Evolutionary conservation across 2,888 invertebrate genomes (phyloP), one percentile per base, ranked within the genome.

Genomic region (Calameuta filiformis): DNA sequence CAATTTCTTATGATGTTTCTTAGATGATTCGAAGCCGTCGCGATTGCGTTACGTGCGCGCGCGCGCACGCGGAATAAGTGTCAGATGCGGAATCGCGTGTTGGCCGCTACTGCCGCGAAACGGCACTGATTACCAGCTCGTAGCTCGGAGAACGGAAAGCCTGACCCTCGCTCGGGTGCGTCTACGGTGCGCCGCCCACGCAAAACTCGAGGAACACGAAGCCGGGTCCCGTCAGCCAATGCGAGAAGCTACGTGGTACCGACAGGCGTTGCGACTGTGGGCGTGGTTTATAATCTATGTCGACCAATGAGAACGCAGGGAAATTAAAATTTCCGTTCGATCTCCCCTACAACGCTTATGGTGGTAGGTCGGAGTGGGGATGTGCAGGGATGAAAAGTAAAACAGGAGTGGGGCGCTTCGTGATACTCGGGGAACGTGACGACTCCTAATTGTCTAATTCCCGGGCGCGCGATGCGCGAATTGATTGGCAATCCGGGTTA

Each of bases 381-480:
- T 30, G 69, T 12, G 69, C 11, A 33, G 69, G 69, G 33, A 30
- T 30, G 69, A 69, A 33, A 33, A 33, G 35, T 30, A 12, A 69
- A 11, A 71, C 68, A 12, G 74, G 37, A 77, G 79, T 71, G 69
- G 40, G 76, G 71, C 68, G 75, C 73, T 69, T 35, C 73, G 71
- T 73, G 81, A 56, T 31, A 71, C 76, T 79, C 75, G 81, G 83
- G 84, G 86, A 89, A 91, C 91, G 91, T 91, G 90, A 91, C 91
- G 91, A 90, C 89, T 90, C 90, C 91, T 91, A 91, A 91, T 91
- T 91, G 91, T 90, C 90, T 91, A 91, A 91, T 91, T 91, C 91
- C 90, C 90, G 89, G 87, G 89, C 88, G 85, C 84, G 86, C 87
- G 87, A 86, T 87, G 87, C 88, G 73, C 78, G 87, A 88, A 90